Evolutionary conservation across 1,140 invertebrate genomes (phyloP), one percentile per base, ranked within the genome.

Genomic region (Drosophila kikkawai): DNA sequence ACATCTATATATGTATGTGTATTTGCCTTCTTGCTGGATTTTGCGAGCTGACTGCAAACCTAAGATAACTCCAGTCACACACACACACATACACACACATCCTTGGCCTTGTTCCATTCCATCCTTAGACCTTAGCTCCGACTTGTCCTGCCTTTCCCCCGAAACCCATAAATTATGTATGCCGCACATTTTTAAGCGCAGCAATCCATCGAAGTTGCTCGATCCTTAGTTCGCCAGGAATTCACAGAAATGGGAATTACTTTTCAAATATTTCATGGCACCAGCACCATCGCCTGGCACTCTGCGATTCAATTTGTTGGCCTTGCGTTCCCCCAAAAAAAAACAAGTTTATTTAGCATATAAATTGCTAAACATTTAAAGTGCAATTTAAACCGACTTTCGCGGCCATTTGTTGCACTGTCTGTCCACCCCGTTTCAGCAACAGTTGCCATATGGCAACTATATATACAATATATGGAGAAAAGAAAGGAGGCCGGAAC

Each of bases 101-200:
- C 71, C 79, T 60, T 76, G 83, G 51, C 65, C 50, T 42, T 48
- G 50, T 45, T 58, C 53, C 47, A 34, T 56, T 7, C 41, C 34
- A 29, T 56, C 58, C 69, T 78, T 75, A 65, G 45, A 63, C 56
- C 51, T 80, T 70, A 47, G 45, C 29, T 15, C 36, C 29, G 29
- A 34, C 51, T 34, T 48, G 51, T 69, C 51, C 37, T 50, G 34
- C 36, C 53, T 22, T 39, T 39, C 36, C 22, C 22, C 45, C 36
- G 73, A 71, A 80, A 75, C 80, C 84, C 74, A 88, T 87, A 88
- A 88, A 84, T 88, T 88, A 87, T 87, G 84, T 87, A 88, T 90
- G 61, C 60, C 84, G 76, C 80, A 84, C 77, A 61, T 53, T 88
- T 87, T 85, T 74, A 80, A 85, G 73, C 81, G 55, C 51, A 45